A percentile compares a stretch with the other conserved stretches of the same genome.
These are phyloP conservation scores for Atta colombica DNA, from an alignment of 1,140 invertebrate species.

Conservation along the genomic window DNA sequence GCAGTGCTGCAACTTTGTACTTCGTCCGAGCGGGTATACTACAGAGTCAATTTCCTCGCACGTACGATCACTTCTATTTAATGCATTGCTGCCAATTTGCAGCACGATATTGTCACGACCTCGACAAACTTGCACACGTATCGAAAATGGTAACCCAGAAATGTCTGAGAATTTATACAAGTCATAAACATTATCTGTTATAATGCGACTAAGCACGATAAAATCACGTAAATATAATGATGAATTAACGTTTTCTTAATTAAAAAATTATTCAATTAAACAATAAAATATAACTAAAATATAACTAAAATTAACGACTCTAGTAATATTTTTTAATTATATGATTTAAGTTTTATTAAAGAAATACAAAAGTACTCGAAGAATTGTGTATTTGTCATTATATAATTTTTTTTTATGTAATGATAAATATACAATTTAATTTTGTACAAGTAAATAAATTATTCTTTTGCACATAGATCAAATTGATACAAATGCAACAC, in stretches of 20 bases:
- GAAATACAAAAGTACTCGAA: neutral
- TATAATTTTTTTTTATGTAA: neutral
- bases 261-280: neutral
- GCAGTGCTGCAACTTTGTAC: slow-evolving; percentile 45
- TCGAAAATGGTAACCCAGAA: slow-evolving; percentile 56
- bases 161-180: slow-evolving; percentile 30
- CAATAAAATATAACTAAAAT: neutral
- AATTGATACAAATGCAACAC: neutral
- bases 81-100: slow-evolving; percentile 62
- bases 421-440: neutral
- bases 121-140: slow-evolving; percentile 61
- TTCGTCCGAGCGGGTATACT: slow-evolving; percentile 38
- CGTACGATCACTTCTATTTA: slow-evolving; percentile 65
- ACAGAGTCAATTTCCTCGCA: slow-evolving; percentile 55
- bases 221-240: neutral
- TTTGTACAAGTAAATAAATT: neutral
- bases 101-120: slow-evolving; percentile 62
- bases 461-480: neutral
- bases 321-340: neutral
- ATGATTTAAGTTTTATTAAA: neutral
- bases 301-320: neutral
- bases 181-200: neutral
- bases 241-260: neutral
- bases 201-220: neutral
- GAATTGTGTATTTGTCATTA: too few relatives aligned